These are phyloP conservation scores for Cantharis rufa DNA, from an alignment of 2,888 invertebrate genomes.

Conservation along the genomic window DNA sequence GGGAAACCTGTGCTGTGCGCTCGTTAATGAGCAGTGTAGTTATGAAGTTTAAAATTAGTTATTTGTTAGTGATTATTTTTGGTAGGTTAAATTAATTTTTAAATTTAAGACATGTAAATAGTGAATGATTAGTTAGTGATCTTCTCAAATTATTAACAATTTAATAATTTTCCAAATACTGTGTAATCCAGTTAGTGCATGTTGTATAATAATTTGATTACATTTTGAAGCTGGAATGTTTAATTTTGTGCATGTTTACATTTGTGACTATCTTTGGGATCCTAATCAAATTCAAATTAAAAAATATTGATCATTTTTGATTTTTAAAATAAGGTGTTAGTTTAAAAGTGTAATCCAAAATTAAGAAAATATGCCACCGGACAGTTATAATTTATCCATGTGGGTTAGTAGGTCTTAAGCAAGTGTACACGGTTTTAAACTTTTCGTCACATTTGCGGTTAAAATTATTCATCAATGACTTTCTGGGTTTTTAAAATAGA, in stretches of 20 bases:
- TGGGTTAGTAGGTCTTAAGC: constrained; percentile 31
- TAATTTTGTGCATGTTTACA: not conserved
- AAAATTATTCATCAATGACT: not conserved
- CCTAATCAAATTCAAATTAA: not conserved
- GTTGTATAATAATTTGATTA: not conserved
- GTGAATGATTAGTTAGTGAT: not conserved
- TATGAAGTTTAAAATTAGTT: constrained; percentile 30
- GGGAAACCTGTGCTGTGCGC: constrained; percentile 15
- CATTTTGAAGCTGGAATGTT: not conserved
- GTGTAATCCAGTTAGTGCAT: not conserved
- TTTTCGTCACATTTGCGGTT: not conserved
- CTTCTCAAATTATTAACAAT: not conserved
- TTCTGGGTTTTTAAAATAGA: not conserved
- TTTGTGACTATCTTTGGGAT: not conserved
- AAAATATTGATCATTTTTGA: not conserved
- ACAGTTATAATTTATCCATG: constrained; percentile 18
- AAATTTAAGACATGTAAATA: not conserved
- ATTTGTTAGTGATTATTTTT: constrained; percentile 28
- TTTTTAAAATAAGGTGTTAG: not conserved
- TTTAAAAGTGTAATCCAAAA: constrained; percentile 5
- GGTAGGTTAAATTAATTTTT: constrained; percentile 27
- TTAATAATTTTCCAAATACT: not conserved
- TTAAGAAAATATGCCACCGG: constrained; percentile 8
- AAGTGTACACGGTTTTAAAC: not conserved
- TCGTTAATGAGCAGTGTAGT: constrained; percentile 18